phyloP scores from a whole-genome alignment of 2,113 vertebrate species.

The Bettongia penicillata region DNA sequence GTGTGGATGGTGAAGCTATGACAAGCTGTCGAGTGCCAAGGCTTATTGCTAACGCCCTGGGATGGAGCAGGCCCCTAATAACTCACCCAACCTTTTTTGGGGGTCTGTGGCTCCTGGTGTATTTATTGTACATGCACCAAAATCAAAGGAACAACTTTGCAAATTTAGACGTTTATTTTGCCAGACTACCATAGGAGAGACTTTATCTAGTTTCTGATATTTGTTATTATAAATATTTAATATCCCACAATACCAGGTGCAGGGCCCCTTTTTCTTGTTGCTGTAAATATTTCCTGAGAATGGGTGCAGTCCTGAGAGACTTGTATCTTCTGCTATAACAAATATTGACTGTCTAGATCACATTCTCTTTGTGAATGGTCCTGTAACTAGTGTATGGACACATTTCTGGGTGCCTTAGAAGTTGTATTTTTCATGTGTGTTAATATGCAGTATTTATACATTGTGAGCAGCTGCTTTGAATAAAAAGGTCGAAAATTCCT shows the following conservation, averaged over 20 bases:
- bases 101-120: slow-evolving; percentile 79
- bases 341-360: slow-evolving; percentile 88
- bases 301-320: slow-evolving; percentile 83
- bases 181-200: slow-evolving; percentile 81
- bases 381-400: slow-evolving; percentile 90
- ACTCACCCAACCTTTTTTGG: slow-evolving; percentile 78
- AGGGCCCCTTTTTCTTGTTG: slow-evolving; percentile 82
- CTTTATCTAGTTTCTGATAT: slow-evolving; percentile 85
- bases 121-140: slow-evolving; percentile 82
- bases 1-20: slow-evolving; percentile 74
- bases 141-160: slow-evolving; percentile 82
- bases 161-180: slow-evolving; percentile 85
- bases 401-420: slow-evolving; percentile 96
- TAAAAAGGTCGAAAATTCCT: slow-evolving; percentile 90
- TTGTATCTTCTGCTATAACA: slow-evolving; percentile 85
- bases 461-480: slow-evolving; percentile 94
- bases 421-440: slow-evolving; percentile 93
- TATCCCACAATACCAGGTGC: slow-evolving; percentile 84
- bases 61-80: slow-evolving; percentile 88
- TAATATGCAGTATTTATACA: slow-evolving; percentile 92
- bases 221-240: slow-evolving; percentile 85
- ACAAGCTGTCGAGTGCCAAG: slow-evolving; percentile 87
- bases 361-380: slow-evolving; percentile 87
- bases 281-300: slow-evolving; percentile 87
- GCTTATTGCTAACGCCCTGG: slow-evolving; percentile 88